Evolutionary conservation across 2,113 vertebrate species (phyloP).

Genomic region (Aldabrachelys gigantea): DNA sequence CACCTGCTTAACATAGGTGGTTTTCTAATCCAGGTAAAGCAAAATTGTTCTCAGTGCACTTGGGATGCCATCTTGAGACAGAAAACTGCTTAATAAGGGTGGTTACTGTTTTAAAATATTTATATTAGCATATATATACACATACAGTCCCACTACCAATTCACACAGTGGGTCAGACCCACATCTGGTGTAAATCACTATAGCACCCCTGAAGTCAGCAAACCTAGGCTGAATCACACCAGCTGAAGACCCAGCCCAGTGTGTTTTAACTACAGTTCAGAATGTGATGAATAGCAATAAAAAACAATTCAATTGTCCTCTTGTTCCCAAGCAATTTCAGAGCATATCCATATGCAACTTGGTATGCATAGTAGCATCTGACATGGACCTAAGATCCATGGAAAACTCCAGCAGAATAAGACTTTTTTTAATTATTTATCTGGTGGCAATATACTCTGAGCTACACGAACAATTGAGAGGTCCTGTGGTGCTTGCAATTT

Average conservation of each 20-base stretch:
- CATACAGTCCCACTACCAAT: not conserved
- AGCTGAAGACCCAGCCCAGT: not conserved
- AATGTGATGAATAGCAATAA: not conserved
- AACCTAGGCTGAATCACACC: not conserved
- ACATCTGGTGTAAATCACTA: not conserved
- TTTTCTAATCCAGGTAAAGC: not conserved
- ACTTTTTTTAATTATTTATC: not conserved
- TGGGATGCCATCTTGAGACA: not conserved
- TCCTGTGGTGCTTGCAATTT: not conserved
- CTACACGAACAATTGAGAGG: not conserved
- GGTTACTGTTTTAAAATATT: not conserved
- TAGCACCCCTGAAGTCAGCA: not conserved
- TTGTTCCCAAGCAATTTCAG: not conserved
- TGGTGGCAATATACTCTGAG: not conserved
- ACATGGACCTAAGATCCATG: not conserved
- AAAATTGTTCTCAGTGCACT: not conserved
- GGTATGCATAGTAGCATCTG: not conserved
- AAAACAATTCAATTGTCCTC: not conserved
- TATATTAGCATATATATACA: not conserved
- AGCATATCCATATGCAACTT: conserved; percentile 7
- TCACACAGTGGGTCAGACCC: not conserved
- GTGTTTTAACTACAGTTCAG: not conserved
- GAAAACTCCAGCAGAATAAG: conserved; percentile 21
- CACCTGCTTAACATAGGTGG: not conserved
- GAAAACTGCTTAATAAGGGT: not conserved